These are phyloP conservation scores for Tortrix viridana DNA, from an alignment of 2,888 invertebrate species.

Conservation along the genomic window DNA sequence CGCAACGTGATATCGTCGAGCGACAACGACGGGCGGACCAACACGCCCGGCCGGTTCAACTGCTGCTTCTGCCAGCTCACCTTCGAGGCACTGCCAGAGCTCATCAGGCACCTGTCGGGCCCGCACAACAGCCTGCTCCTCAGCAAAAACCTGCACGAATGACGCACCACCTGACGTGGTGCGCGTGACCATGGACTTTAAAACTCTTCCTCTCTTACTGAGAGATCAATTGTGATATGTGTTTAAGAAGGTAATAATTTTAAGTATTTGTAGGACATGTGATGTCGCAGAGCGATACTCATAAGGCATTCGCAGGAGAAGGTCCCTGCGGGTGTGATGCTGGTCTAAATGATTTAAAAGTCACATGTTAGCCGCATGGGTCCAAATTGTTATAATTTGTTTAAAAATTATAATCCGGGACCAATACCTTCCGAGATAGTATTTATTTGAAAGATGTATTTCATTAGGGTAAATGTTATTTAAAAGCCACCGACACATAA, in stretches of 20 bases:
- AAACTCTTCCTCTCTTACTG: conserved; percentile 70
- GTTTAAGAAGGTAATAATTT: conserved; percentile 74
- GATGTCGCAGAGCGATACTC: conserved; percentile 81
- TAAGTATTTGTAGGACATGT: conserved; percentile 72
- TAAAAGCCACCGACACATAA: conserved; percentile 85
- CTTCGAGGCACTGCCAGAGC: conserved; percentile 93
- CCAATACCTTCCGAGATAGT: conserved; percentile 84
- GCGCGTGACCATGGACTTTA: conserved; percentile 74
- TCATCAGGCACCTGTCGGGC: conserved; percentile 93
- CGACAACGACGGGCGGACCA: conserved; percentile 87
- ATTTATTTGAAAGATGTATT: conserved; percentile 84
- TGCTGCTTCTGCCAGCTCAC: conserved; percentile 95
- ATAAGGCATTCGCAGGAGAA: conserved; percentile 66
- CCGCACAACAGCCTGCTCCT: conserved; percentile 94
- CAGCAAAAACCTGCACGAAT: conserved; percentile 94
- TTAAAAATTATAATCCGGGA: conserved; percentile 85
- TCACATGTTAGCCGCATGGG: conserved; percentile 79
- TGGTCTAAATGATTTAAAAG: conserved; percentile 68
- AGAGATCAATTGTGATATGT: conserved; percentile 83
- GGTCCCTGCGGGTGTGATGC: conserved; percentile 65
- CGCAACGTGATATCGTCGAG: conserved; percentile 94
- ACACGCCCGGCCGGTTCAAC: conserved; percentile 88
- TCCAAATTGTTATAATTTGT: conserved; percentile 84
- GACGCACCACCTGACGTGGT: conserved; percentile 73
- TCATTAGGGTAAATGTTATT: conserved; percentile 82